Percentiles rank a stretch among this genome's conserved stretches.
Conservation (phyloP, 2,113 vertebrate species). For the Sylvia atricapilla region DNA sequence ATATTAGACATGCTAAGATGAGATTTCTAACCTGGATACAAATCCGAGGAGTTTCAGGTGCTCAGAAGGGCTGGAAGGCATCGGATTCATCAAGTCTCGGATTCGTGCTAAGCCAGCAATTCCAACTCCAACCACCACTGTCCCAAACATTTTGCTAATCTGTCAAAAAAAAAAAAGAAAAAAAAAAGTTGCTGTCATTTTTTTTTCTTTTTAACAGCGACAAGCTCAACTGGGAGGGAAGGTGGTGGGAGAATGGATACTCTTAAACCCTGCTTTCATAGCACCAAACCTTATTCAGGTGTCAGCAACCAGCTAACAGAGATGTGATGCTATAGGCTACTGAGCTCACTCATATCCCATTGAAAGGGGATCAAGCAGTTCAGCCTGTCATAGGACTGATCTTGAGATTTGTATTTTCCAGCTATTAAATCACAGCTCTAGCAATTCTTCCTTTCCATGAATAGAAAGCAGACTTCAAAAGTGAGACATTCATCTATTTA, state of each 20-base stretch:
- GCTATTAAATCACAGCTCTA: background rate
- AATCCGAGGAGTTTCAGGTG: constrained; percentile 83
- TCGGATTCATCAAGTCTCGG: constrained; percentile 80
- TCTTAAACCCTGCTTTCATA: background rate
- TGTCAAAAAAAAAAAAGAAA: background rate
- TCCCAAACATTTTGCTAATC: constrained; percentile 81
- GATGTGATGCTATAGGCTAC: background rate
- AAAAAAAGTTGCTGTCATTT: background rate
- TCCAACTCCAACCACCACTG: constrained; percentile 88
- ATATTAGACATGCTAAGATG: background rate
- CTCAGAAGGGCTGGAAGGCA: constrained; percentile 76
- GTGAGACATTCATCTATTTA: constrained; percentile 36
- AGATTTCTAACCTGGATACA: constrained; percentile 84
- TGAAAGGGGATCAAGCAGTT: background rate
- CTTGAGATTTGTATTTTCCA: background rate
- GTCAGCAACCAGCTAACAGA: background rate
- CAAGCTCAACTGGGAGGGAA: background rate
- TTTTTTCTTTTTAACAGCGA: background rate
- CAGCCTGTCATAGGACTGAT: background rate
- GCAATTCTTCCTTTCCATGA: background rate
- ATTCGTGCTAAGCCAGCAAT: constrained; percentile 85
- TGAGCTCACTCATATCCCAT: background rate
- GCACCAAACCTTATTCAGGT: background rate
- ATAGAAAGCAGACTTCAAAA: constrained; percentile 25
- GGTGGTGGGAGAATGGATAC: background rate